These are phyloP conservation scores for Sebastes goodei DNA, from an alignment of 2,797 vertebrate species.

Conservation along the genomic window DNA sequence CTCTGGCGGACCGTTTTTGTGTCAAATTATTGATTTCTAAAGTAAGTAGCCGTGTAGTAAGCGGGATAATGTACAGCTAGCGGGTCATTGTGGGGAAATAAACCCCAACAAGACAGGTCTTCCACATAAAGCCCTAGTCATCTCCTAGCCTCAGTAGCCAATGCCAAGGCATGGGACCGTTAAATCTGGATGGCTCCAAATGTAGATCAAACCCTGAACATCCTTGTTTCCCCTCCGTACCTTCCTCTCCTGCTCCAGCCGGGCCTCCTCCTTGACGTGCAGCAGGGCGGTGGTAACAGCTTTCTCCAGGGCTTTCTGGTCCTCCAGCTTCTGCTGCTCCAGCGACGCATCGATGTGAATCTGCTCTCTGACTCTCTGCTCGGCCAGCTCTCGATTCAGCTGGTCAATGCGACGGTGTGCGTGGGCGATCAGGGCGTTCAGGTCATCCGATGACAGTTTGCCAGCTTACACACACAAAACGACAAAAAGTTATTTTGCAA, in stretches of 20 bases:
- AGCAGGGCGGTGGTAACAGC: constrained; percentile 86
- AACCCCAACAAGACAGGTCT: too few species aligned
- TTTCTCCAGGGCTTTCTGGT: constrained; percentile 85
- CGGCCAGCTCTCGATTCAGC: constrained; percentile 90
- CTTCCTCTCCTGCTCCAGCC: constrained; percentile 91
- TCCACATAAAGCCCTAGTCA: too few species aligned
- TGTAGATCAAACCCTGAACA: not conserved
- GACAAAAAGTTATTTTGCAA: not conserved
- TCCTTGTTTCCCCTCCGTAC: constrained; percentile 55
- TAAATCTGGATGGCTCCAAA: not conserved
- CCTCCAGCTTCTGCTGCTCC: constrained; percentile 90
- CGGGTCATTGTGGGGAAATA: too few species aligned
- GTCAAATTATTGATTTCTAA: too few species aligned
- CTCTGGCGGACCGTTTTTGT: too few species aligned
- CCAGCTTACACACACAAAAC: constrained; percentile 80
- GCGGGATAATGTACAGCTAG: too few species aligned
- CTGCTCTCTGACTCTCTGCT: constrained; percentile 91
- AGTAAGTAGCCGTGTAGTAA: too few species aligned
- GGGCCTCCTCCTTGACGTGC: constrained; percentile 84
- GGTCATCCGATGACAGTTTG: constrained; percentile 88
- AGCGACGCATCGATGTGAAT: constrained; percentile 89
- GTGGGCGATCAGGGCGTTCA: constrained; percentile 94
- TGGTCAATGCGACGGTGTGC: constrained; percentile 97
- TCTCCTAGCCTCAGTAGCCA: not conserved
- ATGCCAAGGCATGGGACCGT: not conserved